Base-by-base conservation (phyloP, 2,888 invertebrate species). In the Mesoligia furuncula region DNA sequence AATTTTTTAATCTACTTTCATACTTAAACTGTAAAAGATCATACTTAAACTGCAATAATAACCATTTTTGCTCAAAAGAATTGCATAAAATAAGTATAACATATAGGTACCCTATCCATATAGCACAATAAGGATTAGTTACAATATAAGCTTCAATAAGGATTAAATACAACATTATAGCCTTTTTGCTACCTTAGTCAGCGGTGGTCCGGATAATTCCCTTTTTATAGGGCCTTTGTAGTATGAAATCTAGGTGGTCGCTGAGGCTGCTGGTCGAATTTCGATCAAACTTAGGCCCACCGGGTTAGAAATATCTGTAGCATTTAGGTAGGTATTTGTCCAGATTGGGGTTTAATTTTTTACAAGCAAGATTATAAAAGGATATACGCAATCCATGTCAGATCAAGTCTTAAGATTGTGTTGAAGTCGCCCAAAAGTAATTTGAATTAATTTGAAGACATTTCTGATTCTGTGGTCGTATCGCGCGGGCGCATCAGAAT, bases 151-250 rank as follows among this genome's bases (percentile, higher is more conserved):
- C 27, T 72, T 54, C 27, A 69, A 48, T 61, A 73, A 59, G 70
- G 64, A 75, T 79, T 75, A 76, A 62, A 31, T 51, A 66, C 59
- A 80, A 65, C 13, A 66, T 62, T 62, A 39, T 70, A 65, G 39
- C 13, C 65, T 74, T 85, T 87, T 88, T 83, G 67, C 66, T 15
- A 48, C 24, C 42, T 75, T 15, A 68, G 84, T 78, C 75, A 81
- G 69, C 68, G 86, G 90, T 90, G 90, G 90, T 90, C 92, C 75
- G 72, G 78, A 86, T 87, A 83, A 86, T 80, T 78, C n/a, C 57
- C 36, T 93, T 93, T 93, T 92, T 93, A 87, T 86, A 73, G 66
- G 69, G 80, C 86, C 87, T 86, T 83, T 61, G 84, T 87, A 86
- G 89, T 81, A 59, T 82, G 83, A 83, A 79, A 59, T 75, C 85